Evolutionary conservation across 2,888 invertebrate genomes (phyloP).

Genomic region (Atethmia centrago): DNA sequence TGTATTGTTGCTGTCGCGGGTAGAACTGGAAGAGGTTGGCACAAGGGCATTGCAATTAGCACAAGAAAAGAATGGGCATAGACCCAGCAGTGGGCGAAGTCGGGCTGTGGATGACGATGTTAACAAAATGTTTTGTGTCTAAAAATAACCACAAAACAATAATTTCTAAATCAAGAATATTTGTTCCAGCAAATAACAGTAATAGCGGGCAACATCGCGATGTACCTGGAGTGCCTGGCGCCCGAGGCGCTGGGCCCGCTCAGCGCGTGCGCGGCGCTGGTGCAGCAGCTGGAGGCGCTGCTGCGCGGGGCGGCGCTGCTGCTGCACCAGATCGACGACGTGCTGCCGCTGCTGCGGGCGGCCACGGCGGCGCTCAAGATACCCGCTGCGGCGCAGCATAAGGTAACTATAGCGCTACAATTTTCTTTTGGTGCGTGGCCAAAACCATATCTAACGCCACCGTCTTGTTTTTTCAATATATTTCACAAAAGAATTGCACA

Average conservation of each 20-base stretch:
- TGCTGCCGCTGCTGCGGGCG: constrained; percentile 92
- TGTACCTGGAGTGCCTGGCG: constrained; percentile 97
- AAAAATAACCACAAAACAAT: not conserved
- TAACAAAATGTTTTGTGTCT: not conserved
- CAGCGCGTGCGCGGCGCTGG: constrained; percentile 93
- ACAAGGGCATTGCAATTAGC: no score
- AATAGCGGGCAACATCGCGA: constrained; percentile 97
- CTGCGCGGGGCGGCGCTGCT: constrained; percentile 94
- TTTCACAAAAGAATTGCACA: no score
- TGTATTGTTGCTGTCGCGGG: not conserved
- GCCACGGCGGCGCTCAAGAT: constrained; percentile 90
- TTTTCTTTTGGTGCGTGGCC: no score
- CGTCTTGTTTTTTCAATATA: no score
- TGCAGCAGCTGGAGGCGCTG: constrained; percentile 96
- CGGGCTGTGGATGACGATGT: not conserved
- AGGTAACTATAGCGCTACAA: constrained; percentile 59
- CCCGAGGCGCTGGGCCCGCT: constrained; percentile 94
- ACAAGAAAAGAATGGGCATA: no score
- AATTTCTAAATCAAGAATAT: not conserved
- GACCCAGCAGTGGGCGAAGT: no score
- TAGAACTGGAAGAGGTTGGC: not conserved
- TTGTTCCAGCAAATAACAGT: constrained; percentile 91
- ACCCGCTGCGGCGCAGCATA: not conserved
- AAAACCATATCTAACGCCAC: no score
- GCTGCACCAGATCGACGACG: constrained; percentile 93